Base-by-base conservation (phyloP, 2,797 vertebrate genomes). In the Melanotaenia trifasciata region DNA sequence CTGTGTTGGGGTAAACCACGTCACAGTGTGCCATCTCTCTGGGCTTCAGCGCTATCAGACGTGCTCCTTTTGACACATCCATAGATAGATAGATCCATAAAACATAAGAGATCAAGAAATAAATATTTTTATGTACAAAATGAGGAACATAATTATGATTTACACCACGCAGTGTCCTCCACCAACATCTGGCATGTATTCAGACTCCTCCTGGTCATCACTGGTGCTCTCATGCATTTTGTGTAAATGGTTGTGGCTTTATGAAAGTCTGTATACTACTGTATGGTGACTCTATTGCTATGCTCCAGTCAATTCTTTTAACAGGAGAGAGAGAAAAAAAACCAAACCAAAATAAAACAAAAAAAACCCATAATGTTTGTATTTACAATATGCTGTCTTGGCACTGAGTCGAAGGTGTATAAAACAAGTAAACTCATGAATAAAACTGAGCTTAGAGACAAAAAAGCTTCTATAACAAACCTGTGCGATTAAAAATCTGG, bases 11-110 rank as follows among this genome's bases (percentile, higher is more conserved):
- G 87, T 93, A 92, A 93, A 94, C 93, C 94, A 94, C 85, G 86
- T 96, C 94, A 96, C 94, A 95, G 95, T 95, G 95, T 92, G 92
- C 94, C 94, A 93, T 94, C 93, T 94, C 89, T 94, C 91, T 83
- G 90, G 88, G 88, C 88, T 88, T 88, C 86, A 85, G 84, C 88
- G 70, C 90, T 89, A 84, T 86, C 84, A 86, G 85, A 94, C 83
- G 84, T 88, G 80, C 87, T 85, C 74, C 81, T 85, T 70, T 59
- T 22, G 66, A 92, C 90, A 90, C 90, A 86, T 89, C 86, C 47
- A 20, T 20, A 20, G 43, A 50, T 20, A 20, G 43, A 50, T 69
- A 85, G 69, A 90, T 84, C 87, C 88, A 80, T 66, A 72, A 89
- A 91, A 88, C 81, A 84, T 81, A 91, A 68, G 60, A 83, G 85